Evolutionary conservation across 2,797 vertebrate species (phyloP), one percentile per base, ranked within the genome.

Genomic region (Selene dorsalis): DNA sequence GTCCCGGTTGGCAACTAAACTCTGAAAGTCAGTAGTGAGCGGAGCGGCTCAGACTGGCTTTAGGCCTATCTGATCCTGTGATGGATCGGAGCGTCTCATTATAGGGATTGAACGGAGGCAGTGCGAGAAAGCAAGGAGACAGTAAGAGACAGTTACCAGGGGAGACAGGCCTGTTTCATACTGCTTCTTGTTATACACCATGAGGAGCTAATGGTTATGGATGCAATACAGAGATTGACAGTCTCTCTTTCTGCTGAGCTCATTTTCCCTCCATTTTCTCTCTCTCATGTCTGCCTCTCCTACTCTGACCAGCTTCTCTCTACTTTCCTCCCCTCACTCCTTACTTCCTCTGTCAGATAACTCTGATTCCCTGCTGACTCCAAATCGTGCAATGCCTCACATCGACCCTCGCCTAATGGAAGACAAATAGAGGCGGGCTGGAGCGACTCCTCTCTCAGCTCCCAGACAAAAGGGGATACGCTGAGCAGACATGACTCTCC

Each of bases 81-180:
- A 88, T 84, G 79, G 77, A 85, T 79, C 10, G 38, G 26, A 68
- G 53, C 76, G 35, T 86, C 71, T 87, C 79, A 80, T 88, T 86
- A 83, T 76, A 76, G 47, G 69, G 82, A 82, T 47, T 67, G 57
- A 80, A 68, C 57, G 17, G 60, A 86, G 73, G 78, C 35, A 53
- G 66, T 0, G 6, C 57, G 75, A 73, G 50, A 73, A 68, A 77
- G 62, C 52, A 68, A 67, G 53, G 9, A 43, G 41, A 80, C 35
- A 47, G 50, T 14, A 24, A 66, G 28, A 67, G 67, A 69, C 50
- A 53, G 62, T 67, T 52, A 69, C 55, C 32, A 58, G 47, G 20
- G 64, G 45, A 73, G 68, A 72, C 68, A 61, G 71, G 38, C 69
- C 60, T 39, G 26, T 69, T 52, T 70, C 53, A 75, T 68, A 70